Evolutionary conservation across 2,797 vertebrate genomes (phyloP).

Genomic region (Danionella dracula): DNA sequence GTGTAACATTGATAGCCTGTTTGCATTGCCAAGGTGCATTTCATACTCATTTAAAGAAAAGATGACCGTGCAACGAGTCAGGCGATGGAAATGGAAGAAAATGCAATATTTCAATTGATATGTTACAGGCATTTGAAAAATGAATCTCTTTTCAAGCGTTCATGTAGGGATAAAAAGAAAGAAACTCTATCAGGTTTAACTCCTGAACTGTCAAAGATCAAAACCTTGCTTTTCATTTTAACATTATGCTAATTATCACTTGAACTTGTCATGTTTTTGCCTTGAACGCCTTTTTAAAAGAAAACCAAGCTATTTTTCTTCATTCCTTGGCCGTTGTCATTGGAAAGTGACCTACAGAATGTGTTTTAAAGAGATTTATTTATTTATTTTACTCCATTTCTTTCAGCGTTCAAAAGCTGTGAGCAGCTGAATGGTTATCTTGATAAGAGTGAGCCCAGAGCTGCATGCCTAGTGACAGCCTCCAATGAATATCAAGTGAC

Average conservation of each 20-base stretch:
- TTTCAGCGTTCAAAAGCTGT: slow-evolving; percentile 18
- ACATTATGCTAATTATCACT: slow-evolving; percentile 30
- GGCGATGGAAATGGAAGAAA: slow-evolving; percentile 20
- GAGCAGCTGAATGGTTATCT: slow-evolving; percentile 40
- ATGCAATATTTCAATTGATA: slow-evolving; percentile 28
- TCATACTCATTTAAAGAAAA: slow-evolving; percentile 23
- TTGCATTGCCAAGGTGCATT: slow-evolving; percentile 1
- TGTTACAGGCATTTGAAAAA: slow-evolving; percentile 25
- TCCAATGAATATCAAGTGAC: slow-evolving; percentile 56
- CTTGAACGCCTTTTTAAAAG: slow-evolving; percentile 2
- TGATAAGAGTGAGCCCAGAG: slow-evolving; percentile 48
- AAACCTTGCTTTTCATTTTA: too few relatives aligned
- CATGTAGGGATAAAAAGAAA: slow-evolving; percentile 29
- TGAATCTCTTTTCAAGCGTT: background rate
- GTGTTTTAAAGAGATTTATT: background rate
- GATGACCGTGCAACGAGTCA: background rate
- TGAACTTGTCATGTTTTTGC: background rate
- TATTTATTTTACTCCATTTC: slow-evolving; percentile 29
- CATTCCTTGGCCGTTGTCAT: slow-evolving; percentile 21
- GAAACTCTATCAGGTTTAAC: slow-evolving; percentile 21
- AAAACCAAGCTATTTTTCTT: slow-evolving; percentile 22
- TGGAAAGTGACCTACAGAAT: slow-evolving; percentile 35
- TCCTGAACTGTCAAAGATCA: slow-evolving; percentile 14
- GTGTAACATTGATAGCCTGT: background rate
- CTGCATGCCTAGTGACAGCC: slow-evolving; percentile 41